These are phyloP conservation scores for Syrmaticus mikado DNA, from an alignment of 2,113 vertebrate species.

Conservation along the genomic window DNA sequence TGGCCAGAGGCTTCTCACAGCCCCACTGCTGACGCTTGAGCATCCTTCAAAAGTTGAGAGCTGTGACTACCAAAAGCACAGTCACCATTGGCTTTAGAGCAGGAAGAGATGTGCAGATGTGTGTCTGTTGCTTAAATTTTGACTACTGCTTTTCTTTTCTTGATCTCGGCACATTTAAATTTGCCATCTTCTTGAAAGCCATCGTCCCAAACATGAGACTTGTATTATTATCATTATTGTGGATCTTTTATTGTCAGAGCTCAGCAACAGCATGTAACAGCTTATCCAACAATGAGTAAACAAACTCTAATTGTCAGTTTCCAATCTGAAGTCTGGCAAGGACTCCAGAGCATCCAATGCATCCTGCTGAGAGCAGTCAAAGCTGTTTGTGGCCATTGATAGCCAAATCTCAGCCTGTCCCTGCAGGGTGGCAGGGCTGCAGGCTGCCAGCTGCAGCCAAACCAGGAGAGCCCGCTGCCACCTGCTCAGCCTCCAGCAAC, in stretches of 20 bases:
- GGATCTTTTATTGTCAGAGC: background rate
- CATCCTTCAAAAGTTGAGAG: background rate
- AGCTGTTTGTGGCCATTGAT: background rate
- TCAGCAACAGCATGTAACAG: background rate
- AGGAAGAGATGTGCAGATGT: background rate
- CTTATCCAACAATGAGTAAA: background rate
- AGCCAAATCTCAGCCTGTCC: background rate
- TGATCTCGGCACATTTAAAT: background rate
- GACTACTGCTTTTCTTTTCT: background rate
- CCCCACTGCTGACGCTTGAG: background rate
- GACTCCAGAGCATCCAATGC: background rate
- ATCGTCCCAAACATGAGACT: background rate
- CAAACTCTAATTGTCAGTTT: background rate
- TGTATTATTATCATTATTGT: too few species aligned
- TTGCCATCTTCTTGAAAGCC: background rate
- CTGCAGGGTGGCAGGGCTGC: background rate
- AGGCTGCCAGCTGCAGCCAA: background rate
- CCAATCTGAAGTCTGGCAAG: background rate
- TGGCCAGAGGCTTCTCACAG: background rate
- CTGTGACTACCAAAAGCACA: background rate
- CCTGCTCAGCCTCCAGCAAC: background rate
- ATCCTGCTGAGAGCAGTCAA: background rate
- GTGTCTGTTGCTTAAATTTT: background rate
- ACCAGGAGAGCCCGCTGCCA: background rate
- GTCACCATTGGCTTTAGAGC: background rate